These are phyloP conservation scores for Enchytraeus crypticus DNA, from an alignment of 2,888 invertebrate species.

Conservation along the genomic window DNA sequence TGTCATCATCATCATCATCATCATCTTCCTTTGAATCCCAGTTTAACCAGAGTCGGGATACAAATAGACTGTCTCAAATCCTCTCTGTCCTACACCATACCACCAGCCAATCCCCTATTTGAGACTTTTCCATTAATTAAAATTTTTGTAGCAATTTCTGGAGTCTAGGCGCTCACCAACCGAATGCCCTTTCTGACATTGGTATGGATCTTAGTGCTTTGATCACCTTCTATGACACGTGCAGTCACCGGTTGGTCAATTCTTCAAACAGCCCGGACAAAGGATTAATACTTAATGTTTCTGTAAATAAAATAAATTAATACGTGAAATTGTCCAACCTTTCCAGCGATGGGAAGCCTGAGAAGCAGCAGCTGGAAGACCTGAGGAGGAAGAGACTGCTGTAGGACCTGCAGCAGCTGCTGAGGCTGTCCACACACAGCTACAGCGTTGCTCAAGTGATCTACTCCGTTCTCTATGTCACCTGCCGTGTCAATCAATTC, in stretches of 20 bases:
- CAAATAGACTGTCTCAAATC: too few species aligned
- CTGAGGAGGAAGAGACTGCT: constrained; percentile 88
- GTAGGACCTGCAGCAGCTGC: constrained; percentile 76
- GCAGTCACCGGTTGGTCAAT: too few species aligned
- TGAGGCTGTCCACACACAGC: constrained; percentile 91
- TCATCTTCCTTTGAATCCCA: too few species aligned
- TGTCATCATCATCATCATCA: too few species aligned
- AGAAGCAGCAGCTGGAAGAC: constrained; percentile 82
- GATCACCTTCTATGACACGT: too few species aligned
- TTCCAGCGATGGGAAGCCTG: constrained; percentile 62
- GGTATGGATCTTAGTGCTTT: too few species aligned
- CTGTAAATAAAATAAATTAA: not conserved
- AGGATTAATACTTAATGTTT: not conserved
- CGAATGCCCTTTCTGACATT: too few species aligned
- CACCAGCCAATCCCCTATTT: too few species aligned
- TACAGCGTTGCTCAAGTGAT: constrained; percentile 93
- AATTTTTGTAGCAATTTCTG: not conserved
- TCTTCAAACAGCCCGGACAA: too few species aligned
- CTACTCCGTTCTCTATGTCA: constrained; percentile 68
- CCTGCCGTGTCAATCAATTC: constrained; percentile 40
- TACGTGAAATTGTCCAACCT: constrained; percentile 43
- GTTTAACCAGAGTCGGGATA: too few species aligned
- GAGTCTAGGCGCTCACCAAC: not conserved
- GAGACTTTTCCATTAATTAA: too few species aligned
- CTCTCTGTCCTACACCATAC: too few species aligned